Evolutionary conservation across 2,888 invertebrate genomes (phyloP), one percentile per base, ranked within the genome.

Genomic region (Zygothrica quintamaculata): DNA sequence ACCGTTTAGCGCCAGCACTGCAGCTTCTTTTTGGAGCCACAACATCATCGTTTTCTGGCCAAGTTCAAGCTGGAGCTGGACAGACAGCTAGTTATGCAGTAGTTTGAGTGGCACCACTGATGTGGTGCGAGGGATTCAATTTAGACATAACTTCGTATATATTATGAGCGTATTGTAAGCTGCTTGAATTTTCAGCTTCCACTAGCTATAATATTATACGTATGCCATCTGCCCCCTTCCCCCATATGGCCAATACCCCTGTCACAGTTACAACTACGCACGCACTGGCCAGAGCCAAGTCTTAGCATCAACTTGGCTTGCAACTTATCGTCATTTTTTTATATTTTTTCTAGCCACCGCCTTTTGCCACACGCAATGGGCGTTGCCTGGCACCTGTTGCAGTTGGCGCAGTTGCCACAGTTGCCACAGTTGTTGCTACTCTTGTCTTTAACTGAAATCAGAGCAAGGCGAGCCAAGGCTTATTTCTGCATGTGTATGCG

Each of bases 381-480:
- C 88, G 82, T 84, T 51, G 85, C 67, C 88, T 57, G 84, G 80
- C 80, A 88, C 82, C 84, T 87, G 87, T 62, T 84, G 79, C 50
- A 55, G 56, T 52, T 52, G 74, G 53, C 59, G 46, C 46, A 69
- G 75, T 64, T 59, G 68, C 34, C 8, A n/a, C 8, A 8, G 12
- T 34, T 51, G 50, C 22, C 31, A 42, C 48, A 22, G 71, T 48
- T 50, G 37, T 58, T 70, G 71, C 29, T 29, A 9, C 29, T 57
- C 47, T 62, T 76, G 80, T 69, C 66, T 65, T 55, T 64, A 46
- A 46, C 52, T 66, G 80, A 81, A 88, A 88, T 86, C 81, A 86
- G 88, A 88, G 88, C 88, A 86, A 58, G 57, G 71, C 74, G 62
- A 58, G 57, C 46, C 57, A 25, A 26, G 77, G 68, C 64, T 25